phyloP scores from a whole-genome alignment of 2,888 invertebrate species.

The Acholoe squamosa region DNA sequence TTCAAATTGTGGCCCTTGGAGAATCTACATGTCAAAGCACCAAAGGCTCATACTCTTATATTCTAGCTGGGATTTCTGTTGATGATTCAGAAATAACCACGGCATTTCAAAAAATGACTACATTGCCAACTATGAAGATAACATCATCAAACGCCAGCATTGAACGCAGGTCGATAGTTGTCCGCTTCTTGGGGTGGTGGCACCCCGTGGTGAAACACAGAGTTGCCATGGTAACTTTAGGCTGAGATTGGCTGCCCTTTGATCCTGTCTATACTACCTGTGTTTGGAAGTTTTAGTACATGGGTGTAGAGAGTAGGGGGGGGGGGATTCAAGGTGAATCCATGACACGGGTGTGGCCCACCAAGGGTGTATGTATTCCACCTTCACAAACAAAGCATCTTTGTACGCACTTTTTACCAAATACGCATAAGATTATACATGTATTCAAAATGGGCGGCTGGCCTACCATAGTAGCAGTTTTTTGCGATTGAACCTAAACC shows the following conservation, averaged over 20 bases:
- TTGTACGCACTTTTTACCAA: no score
- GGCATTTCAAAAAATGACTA: not conserved
- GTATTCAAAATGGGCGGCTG: no score
- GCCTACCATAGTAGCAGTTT: no score
- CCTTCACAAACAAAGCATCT: not conserved
- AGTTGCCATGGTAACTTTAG: slow-evolving; percentile 29
- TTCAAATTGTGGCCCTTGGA: no score
- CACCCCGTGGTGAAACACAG: not conserved
- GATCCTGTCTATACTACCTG: not conserved
- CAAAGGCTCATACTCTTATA: no score
- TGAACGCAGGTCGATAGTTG: not conserved
- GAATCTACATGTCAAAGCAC: no score
- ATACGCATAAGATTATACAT: no score
- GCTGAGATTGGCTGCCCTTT: not conserved
- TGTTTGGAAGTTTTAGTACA: not conserved
- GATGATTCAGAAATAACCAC: no score
- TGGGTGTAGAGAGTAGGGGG: not conserved
- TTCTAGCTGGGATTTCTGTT: no score
- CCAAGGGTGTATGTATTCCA: not conserved
- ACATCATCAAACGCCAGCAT: not conserved
- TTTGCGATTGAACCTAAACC: no score
- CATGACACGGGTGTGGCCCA: not conserved
- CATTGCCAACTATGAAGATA: not conserved
- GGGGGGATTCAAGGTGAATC: not conserved
- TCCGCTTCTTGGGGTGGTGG: not conserved